Percentiles rank a stretch among this genome's conserved stretches.
Evolutionary conservation across 2,797 vertebrate species (phyloP).

Genomic region (Pelobates cultripes): DNA sequence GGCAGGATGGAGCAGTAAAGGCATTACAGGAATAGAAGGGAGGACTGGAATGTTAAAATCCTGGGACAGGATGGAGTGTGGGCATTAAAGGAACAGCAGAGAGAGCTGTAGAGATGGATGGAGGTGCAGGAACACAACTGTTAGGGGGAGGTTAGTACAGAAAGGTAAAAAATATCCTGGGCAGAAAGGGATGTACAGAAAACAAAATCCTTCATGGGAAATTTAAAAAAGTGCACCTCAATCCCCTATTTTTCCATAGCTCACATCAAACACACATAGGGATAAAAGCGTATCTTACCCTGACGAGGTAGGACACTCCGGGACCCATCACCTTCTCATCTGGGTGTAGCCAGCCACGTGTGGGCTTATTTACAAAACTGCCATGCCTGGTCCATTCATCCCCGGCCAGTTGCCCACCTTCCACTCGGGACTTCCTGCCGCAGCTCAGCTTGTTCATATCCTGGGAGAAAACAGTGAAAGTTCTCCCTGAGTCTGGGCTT

Average conservation of each 20-base stretch:
- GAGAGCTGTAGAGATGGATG: too few relatives aligned
- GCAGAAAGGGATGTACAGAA: too few relatives aligned
- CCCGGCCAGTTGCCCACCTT: conserved; percentile 95
- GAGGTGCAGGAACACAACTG: too few relatives aligned
- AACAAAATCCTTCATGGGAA: too few relatives aligned
- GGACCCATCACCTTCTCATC: conserved; percentile 92
- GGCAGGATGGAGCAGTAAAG: background rate
- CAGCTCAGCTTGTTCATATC: conserved; percentile 98
- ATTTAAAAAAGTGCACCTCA: too few relatives aligned
- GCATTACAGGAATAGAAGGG: too few relatives aligned
- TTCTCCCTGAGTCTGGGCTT: conserved; percentile 53
- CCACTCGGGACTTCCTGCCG: conserved; percentile 92
- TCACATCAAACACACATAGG: too few relatives aligned
- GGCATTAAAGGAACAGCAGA: too few relatives aligned
- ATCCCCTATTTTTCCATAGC: background rate
- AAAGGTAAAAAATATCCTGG: too few relatives aligned
- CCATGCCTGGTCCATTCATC: conserved; percentile 98
- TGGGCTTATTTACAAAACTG: conserved; percentile 98
- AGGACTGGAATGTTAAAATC: too few relatives aligned
- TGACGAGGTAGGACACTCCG: conserved; percentile 92
- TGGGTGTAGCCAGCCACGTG: conserved; percentile 93
- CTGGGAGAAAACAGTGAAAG: conserved; percentile 85
- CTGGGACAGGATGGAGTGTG: too few relatives aligned
- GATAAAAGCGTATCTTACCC: conserved; percentile 75
- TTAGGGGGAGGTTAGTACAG: too few relatives aligned